A percentile compares a stretch with the other conserved stretches of the same genome.
Conservation (phyloP, 2,797 vertebrate species). For the Tolypeutes matacus region DNA sequence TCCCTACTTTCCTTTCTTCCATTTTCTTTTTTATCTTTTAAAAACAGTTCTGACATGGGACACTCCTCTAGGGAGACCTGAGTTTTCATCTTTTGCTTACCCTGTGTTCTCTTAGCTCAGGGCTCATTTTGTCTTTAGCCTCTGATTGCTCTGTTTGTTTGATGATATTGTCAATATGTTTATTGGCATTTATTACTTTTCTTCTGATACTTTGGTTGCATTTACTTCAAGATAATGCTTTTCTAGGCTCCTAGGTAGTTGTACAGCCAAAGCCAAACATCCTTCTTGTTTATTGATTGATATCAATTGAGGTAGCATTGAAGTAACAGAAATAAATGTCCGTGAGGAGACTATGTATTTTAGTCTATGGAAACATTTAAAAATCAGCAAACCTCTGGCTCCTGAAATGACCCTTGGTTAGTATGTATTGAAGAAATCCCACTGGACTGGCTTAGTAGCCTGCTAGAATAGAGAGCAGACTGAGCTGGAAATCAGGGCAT, state of each 20-base stretch:
- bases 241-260: background rate
- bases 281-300: background rate
- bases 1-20: background rate
- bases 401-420: background rate
- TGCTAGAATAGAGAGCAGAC: background rate
- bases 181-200: slow-evolving; percentile 23
- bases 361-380: background rate
- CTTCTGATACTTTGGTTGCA: background rate
- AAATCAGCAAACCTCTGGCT: background rate
- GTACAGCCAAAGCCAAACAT: background rate
- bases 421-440: background rate
- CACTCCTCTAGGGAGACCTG: background rate
- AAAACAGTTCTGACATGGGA: background rate
- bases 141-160: background rate
- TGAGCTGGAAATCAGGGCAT: background rate
- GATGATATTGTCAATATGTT: background rate
- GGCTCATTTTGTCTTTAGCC: background rate
- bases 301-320: background rate
- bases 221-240: slow-evolving; percentile 20
- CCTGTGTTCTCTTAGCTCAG: background rate
- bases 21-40: background rate
- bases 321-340: background rate
- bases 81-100: background rate
- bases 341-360: background rate
- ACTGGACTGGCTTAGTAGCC: background rate